phyloP scores from a whole-genome alignment of 2,113 vertebrate genomes.

The Aphelocoma coerulescens region DNA sequence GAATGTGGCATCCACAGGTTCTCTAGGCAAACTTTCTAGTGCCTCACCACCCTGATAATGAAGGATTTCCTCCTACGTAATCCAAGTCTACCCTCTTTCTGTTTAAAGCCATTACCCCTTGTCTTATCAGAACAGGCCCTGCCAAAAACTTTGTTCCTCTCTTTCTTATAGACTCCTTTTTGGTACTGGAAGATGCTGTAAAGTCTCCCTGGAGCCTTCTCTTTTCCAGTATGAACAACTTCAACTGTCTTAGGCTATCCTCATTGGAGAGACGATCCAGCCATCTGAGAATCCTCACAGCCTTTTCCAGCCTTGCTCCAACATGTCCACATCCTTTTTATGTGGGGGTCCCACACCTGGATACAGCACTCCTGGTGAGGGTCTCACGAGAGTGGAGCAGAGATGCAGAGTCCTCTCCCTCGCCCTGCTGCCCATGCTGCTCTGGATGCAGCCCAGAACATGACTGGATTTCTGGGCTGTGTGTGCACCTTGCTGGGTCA shows the following conservation, averaged over 20 bases:
- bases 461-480: neutral
- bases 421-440: fast-evolving
- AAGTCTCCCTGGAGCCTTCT: neutral
- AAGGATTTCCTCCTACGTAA: neutral
- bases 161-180: neutral
- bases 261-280: neutral
- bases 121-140: neutral
- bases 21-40: neutral
- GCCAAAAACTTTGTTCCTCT: neutral
- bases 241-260: neutral
- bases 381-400: neutral
- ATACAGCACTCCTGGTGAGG: neutral
- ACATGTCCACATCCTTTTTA: neutral
- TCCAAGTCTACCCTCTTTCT: neutral
- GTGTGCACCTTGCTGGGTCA: no score
- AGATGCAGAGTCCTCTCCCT: neutral
- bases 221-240: neutral
- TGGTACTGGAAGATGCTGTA: no score
- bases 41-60: neutral
- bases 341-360: neutral
- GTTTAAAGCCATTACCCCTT: neutral
- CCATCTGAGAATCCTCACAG: neutral
- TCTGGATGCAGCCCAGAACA: neutral
- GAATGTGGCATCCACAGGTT: neutral
- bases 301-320: neutral